Evolutionary conservation across 1,140 invertebrate species (phyloP).

Genomic region (Drosophila lowei): DNA sequence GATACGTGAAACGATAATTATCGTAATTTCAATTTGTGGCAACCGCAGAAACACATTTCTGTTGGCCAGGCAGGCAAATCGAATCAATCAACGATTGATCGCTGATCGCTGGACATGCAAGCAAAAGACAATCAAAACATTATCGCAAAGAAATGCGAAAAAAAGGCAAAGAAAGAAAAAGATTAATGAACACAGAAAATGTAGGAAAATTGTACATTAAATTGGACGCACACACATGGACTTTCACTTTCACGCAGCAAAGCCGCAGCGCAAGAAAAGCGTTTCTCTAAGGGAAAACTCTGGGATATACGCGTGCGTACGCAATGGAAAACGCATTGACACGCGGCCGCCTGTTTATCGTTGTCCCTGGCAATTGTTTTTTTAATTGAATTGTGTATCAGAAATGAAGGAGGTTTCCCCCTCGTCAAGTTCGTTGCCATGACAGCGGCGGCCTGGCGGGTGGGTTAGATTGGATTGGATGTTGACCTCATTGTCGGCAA

Average conservation of each 20-base stretch:
- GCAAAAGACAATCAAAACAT: constrained; percentile 61
- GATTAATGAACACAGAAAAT: constrained; percentile 71
- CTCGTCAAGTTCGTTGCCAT: constrained; percentile 38
- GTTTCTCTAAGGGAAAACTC: constrained; percentile 20
- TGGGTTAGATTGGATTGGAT: constrained; percentile 5
- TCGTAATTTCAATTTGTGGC: constrained; percentile 40
- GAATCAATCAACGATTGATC: constrained; percentile 44
- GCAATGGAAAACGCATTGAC: constrained; percentile 67
- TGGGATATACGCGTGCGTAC: constrained; percentile 9
- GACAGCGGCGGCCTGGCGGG: constrained; percentile 20
- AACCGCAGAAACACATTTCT: constrained; percentile 30
- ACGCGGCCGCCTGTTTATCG: constrained; percentile 15
- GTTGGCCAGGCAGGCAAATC: constrained; percentile 26
- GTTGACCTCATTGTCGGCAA: constrained; percentile 52
- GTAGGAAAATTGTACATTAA: constrained; percentile 44
- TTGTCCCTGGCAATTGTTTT: constrained; percentile 75
- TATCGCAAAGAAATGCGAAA: constrained; percentile 48
- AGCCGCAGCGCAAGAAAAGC: constrained; percentile 28
- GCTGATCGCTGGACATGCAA: constrained; percentile 38
- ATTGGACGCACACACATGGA: constrained; percentile 50
- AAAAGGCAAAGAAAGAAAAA: constrained; percentile 44
- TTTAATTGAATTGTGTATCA: constrained; percentile 77
- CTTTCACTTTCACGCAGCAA: constrained; percentile 57
- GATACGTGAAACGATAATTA: constrained; percentile 47
- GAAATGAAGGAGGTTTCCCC: constrained; percentile 6